A percentile compares a stretch with the other conserved stretches of the same genome.
Evolutionary conservation across 2,888 invertebrate genomes (phyloP).

Genomic region (Erebia aethiops): DNA sequence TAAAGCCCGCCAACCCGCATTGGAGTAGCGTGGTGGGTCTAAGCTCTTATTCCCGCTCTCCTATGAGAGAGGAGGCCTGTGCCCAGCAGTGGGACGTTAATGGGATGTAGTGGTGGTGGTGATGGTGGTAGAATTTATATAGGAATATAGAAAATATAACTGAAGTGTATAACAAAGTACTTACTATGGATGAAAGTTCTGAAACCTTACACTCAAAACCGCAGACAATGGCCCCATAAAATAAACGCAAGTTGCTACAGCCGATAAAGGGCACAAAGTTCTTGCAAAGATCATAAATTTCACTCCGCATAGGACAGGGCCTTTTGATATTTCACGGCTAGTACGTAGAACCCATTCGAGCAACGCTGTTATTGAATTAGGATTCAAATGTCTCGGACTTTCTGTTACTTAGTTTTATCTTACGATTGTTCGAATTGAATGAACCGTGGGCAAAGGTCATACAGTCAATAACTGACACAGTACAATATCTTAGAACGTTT

Average conservation of each 20-base stretch:
- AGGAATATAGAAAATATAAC: no score
- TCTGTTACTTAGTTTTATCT: background rate
- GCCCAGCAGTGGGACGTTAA: no score
- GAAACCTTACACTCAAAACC: constrained; percentile 1
- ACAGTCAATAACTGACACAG: background rate
- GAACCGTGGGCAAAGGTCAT: background rate
- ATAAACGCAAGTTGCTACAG: constrained; percentile 12
- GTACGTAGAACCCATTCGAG: background rate
- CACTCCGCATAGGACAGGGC: background rate
- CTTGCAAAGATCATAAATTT: constrained; percentile 13
- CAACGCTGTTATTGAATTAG: background rate
- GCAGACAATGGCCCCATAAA: constrained; percentile 12
- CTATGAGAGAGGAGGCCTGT: no score
- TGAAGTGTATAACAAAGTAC: background rate
- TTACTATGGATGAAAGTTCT: constrained; percentile 3
- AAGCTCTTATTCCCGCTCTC: no score
- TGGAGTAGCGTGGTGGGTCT: no score
- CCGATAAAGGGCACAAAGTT: constrained; percentile 15
- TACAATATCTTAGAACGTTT: no score
- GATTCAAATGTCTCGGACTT: background rate
- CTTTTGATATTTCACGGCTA: constrained; percentile 7
- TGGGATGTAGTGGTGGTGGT: no score
- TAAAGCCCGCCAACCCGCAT: no score
- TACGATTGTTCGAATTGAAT: background rate
- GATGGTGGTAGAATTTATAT: no score